Evolutionary conservation across 2,888 invertebrate genomes (phyloP).

Genomic region (Branchellion lobata): DNA sequence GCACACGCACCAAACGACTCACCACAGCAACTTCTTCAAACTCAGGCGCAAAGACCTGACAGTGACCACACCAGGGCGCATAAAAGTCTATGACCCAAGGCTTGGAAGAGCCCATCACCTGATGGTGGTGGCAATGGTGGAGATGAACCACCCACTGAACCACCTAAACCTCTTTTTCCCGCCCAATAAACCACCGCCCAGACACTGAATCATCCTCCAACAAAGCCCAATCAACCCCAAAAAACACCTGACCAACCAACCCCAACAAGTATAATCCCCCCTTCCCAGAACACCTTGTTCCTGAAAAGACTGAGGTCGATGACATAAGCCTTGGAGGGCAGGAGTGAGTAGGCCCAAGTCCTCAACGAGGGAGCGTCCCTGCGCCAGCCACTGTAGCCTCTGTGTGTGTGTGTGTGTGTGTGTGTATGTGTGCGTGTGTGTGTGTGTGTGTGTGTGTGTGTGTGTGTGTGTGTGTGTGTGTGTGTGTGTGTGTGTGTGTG

Average conservation of each 20-base stretch:
- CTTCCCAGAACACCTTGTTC: slow-evolving; percentile 3
- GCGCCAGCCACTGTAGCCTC: slow-evolving; percentile 67
- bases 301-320: slow-evolving; percentile 54
- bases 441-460: no score
- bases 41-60: slow-evolving; percentile 71
- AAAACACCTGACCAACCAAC: background rate
- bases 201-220: background rate
- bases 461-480: no score
- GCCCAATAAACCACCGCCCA: background rate
- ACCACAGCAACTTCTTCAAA: slow-evolving; percentile 71
- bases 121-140: background rate
- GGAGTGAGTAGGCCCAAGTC: slow-evolving; percentile 69
- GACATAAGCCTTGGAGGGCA: slow-evolving; percentile 67
- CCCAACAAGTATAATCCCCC: background rate
- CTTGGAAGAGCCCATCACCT: slow-evolving; percentile 65
- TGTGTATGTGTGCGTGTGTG: no score
- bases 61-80: slow-evolving; percentile 65
- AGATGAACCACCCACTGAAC: background rate
- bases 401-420: no score
- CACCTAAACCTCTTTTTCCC: background rate
- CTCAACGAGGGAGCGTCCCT: slow-evolving; percentile 69
- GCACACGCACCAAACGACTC: no score
- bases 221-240: background rate
- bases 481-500: no score
- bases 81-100: slow-evolving; percentile 65